These are phyloP conservation scores for Myzus persicae DNA, from an alignment of 1,140 invertebrate species.

Conservation along the genomic window DNA sequence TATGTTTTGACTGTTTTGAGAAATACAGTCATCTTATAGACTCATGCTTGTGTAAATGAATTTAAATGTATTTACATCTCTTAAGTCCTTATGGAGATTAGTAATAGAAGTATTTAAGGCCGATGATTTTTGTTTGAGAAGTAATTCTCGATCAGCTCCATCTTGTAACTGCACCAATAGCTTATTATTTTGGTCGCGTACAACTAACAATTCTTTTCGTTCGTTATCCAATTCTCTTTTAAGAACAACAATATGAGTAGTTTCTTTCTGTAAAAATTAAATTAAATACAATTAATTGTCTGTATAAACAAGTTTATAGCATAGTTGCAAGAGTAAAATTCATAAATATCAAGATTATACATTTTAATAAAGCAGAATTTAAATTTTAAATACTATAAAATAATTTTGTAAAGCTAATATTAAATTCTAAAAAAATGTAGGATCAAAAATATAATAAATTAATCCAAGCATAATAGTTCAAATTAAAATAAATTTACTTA, in stretches of 20 bases:
- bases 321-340: background rate
- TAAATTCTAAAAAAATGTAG: background rate
- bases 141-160: conserved; percentile 74
- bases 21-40: background rate
- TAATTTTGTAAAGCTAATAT: background rate
- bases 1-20: background rate
- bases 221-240: conserved; percentile 73
- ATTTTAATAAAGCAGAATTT: background rate
- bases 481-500: conserved; percentile 38
- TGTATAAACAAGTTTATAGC: background rate
- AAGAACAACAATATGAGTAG: conserved; percentile 5
- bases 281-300: background rate
- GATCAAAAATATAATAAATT: background rate
- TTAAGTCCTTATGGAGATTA: conserved; percentile 84
- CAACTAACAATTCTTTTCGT: conserved; percentile 72
- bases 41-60: background rate
- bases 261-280: conserved; percentile 40
- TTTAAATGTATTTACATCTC: conserved; percentile 71
- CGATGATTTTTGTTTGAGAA: conserved; percentile 78
- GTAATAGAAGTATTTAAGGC: conserved; percentile 86
- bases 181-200: conserved; percentile 77
- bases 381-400: background rate
- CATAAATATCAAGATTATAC: too few relatives aligned
- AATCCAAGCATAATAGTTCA: background rate
- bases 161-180: conserved; percentile 75